Evolutionary conservation across 2,113 vertebrate species (phyloP).

Genomic region (Paedocypris sp.): DNA sequence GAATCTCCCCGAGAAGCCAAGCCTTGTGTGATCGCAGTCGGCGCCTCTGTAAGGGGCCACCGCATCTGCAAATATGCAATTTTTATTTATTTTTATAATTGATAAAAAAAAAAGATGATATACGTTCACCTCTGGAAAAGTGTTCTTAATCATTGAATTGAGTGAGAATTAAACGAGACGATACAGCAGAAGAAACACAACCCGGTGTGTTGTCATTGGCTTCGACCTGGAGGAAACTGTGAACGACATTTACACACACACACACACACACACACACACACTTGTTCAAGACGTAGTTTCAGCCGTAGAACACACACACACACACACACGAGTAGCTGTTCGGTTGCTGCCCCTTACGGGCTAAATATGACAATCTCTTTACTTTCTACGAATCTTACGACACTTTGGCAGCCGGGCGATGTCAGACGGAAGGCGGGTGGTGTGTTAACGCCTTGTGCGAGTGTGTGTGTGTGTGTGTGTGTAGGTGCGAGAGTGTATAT

Average conservation of each 20-base stretch:
- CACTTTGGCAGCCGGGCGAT: constrained; percentile 54
- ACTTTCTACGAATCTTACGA: constrained; percentile 84
- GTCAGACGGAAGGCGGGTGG: constrained; percentile 41
- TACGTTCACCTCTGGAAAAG: constrained; percentile 62
- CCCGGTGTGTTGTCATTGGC: constrained; percentile 51
- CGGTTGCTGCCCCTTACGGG: constrained; percentile 81
- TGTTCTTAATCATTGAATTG: constrained; percentile 88
- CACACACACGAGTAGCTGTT: constrained; percentile 56
- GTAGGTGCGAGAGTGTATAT: constrained; percentile 97
- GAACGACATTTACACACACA: constrained; percentile 26
- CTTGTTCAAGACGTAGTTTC: too few species aligned
- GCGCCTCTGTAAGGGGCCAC: constrained; percentile 78
- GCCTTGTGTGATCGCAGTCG: constrained; percentile 69
- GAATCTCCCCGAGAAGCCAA: constrained; percentile 70
- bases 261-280: constrained; percentile 36
- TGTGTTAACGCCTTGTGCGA: too few species aligned
- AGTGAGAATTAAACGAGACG: constrained; percentile 54
- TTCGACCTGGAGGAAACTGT: constrained; percentile 58
- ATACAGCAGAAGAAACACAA: constrained; percentile 54
- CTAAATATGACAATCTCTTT: constrained; percentile 98
- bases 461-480: too few species aligned
- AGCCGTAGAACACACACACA: too few species aligned
- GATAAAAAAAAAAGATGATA: constrained; percentile 46
- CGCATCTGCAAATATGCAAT: constrained; percentile 91
- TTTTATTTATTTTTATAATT: constrained; percentile 77